Base-by-base conservation (phyloP, 2,113 vertebrate species). In the Hymenochirus boettgeri region DNA sequence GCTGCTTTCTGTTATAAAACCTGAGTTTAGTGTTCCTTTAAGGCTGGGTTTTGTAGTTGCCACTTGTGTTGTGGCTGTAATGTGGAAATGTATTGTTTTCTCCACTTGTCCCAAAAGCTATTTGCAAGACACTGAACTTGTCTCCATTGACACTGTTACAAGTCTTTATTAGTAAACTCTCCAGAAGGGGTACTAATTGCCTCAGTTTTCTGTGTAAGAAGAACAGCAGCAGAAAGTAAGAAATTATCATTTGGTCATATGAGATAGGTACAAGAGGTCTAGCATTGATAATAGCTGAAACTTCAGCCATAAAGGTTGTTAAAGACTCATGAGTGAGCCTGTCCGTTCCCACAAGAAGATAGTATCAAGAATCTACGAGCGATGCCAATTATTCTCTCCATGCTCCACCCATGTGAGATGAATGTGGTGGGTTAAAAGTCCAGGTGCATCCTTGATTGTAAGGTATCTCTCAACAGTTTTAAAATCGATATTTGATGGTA, bases 91-190 rank as follows among this genome's bases (percentile, higher is more conserved):
- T 57, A 57, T 23, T 57, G 13, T 10, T 37, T 35, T 8, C 29
- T 21, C 33, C 29, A 37, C 11, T 15, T 2, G 12, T 17, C 11
- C 52, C 52, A 54, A 19, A 54, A 29, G 13, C 7, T 7, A n/a
- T 54, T 31, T n/a, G 52, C 22, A 2, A 57, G 55, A 13, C n/a
- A 15, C n/a, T 57, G 29, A 4, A 57, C 31, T 19, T 39, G 55
- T 7, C 9, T 57, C n/a, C 18, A 57, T 21, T 47, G 5, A 1
- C 12, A 5, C 11, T 47, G 5, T 5, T 47, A 47, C 2, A 39
- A 13, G 12, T 37, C 17, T 37, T 37, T 37, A 9, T 17, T 37
- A 2, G 7, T 5, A 7, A 37, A 21, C 4, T 57, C 27, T n/a
- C 21, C 31, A 37, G 29, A 19, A 9, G 23, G 54, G 10, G 15